These are phyloP conservation scores for Muscina levida DNA, from an alignment of 2,888 invertebrate species.

Conservation along the genomic window DNA sequence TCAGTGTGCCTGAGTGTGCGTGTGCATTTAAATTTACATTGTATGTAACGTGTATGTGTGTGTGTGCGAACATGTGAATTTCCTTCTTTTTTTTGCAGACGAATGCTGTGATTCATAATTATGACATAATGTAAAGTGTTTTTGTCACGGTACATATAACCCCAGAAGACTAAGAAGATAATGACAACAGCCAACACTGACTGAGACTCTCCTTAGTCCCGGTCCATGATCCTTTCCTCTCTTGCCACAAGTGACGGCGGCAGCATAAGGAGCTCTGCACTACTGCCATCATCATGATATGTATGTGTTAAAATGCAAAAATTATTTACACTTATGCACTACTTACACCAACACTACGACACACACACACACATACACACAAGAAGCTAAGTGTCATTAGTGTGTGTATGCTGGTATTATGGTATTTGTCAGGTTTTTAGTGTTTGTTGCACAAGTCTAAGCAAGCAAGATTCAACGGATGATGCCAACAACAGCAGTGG, in stretches of 20 bases:
- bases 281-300: neutral
- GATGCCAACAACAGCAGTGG: conserved; percentile 57
- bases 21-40: neutral
- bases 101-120: conserved; percentile 59
- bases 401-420: conserved; percentile 31
- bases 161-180: neutral
- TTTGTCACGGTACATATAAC: conserved; percentile 11
- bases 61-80: neutral
- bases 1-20: neutral
- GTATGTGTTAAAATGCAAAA: conserved; percentile 52
- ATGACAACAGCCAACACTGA: conserved; percentile 18
- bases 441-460: conserved; percentile 12
- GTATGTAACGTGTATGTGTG: neutral
- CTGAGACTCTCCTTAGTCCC: neutral
- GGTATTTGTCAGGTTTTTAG: no score
- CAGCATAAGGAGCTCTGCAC: neutral
- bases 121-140: conserved; percentile 42
- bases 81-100: neutral
- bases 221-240: neutral
- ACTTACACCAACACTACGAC: conserved; percentile 16
- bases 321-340: conserved; percentile 26
- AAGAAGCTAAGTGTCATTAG: neutral
- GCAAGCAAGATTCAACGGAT: conserved; percentile 43
- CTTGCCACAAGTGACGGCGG: neutral
- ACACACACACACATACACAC: conserved; percentile 12